Evolutionary conservation across 1,140 invertebrate species (phyloP).

Genomic region (Tetramorium simillimum): DNA sequence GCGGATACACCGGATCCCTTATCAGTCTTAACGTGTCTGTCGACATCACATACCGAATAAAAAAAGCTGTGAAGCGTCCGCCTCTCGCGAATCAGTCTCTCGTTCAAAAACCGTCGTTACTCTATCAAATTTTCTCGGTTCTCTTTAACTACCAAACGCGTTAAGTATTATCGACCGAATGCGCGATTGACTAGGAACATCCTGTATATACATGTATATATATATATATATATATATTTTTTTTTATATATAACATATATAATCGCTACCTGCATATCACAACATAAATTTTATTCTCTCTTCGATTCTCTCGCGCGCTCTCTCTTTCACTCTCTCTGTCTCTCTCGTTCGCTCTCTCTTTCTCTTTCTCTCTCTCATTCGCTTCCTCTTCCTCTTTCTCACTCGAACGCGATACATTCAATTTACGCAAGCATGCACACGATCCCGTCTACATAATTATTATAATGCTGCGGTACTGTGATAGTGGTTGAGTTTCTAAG

Average conservation of each 20-base stretch:
- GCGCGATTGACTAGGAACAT: neutral
- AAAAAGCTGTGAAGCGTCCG: neutral
- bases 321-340: conserved; percentile 43
- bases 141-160: neutral
- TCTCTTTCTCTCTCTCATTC: conserved; percentile 21
- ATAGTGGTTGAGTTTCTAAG: conserved; percentile 82
- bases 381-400: conserved; percentile 35
- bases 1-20: neutral
- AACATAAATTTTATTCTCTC: conserved; percentile 81
- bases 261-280: conserved; percentile 83
- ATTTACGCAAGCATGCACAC: conserved; percentile 62
- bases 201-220: conserved; percentile 44
- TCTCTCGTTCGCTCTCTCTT: neutral
- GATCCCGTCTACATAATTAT: conserved; percentile 82
- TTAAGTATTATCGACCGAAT: conserved; percentile 25
- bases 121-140: neutral
- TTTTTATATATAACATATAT: conserved; percentile 68
- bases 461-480: conserved; percentile 82
- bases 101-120: neutral
- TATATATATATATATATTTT: conserved; percentile 63
- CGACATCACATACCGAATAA: neutral
- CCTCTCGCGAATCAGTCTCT: neutral
- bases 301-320: conserved; percentile 22
- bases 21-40: conserved; percentile 12
- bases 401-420: conserved; percentile 66